phyloP scores from a whole-genome alignment of 2,113 vertebrate species.

The Orientallactaga bullata region DNA sequence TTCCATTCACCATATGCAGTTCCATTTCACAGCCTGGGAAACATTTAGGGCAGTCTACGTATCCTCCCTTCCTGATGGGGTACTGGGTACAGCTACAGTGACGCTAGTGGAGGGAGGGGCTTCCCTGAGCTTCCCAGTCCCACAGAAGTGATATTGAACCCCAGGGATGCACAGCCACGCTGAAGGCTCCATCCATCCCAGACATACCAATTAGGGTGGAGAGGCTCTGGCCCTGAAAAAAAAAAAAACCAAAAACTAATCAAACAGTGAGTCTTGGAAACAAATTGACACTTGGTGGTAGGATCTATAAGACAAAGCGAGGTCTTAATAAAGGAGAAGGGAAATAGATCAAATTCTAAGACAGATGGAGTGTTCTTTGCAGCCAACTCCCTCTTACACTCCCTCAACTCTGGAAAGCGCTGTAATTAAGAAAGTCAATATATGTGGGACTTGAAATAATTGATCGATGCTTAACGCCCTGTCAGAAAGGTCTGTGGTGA shows the following conservation, averaged over 20 bases:
- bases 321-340: constrained; percentile 65
- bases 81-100: neutral
- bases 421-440: constrained; percentile 70
- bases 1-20: neutral
- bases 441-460: constrained; percentile 63
- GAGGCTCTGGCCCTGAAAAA: neutral
- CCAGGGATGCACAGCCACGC: fast-evolving
- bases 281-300: neutral
- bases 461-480: constrained; percentile 57
- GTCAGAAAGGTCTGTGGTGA: constrained; percentile 48
- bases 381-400: neutral
- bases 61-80: neutral
- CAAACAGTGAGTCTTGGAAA: neutral
- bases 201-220: neutral
- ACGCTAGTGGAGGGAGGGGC: neutral
- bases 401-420: constrained; percentile 52
- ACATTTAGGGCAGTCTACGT: neutral
- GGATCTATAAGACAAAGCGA: constrained; percentile 55
- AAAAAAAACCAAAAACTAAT: neutral
- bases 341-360: constrained; percentile 61
- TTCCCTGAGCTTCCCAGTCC: neutral
- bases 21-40: neutral
- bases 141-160: neutral
- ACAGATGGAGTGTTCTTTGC: constrained; percentile 10
- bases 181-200: neutral